Evolutionary conservation across 2,888 invertebrate species (phyloP), one percentile per base, ranked within the genome.

Genomic region (Himalopsyche kuldschensis): DNA sequence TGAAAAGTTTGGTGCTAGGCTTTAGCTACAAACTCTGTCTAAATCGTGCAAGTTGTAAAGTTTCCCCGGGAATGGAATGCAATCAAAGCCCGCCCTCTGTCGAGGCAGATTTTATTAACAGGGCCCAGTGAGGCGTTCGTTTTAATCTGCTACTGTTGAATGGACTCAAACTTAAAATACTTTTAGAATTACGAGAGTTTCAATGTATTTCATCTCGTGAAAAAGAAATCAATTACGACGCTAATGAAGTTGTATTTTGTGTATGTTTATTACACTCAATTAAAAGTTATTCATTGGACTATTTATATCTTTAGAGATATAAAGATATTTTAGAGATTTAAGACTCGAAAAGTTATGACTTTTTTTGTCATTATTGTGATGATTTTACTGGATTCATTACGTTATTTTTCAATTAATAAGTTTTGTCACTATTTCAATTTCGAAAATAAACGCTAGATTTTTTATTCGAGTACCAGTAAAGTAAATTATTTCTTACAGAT

Each of bases 21-120:
- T 76, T 76, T 41, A 41, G 76, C 32, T 76, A 82, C 75, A 78
- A 48, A 75, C 48, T 75, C 80, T 80, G 83, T 82, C 77, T 79
- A 83, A 80, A 76, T 77, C 76, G 80, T 48, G 69, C 69, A 69
- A 69, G 69, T 69, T 69, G 69, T 69, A 79, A 82, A 82, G 79
- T 82, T 82, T 82, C 48, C 75, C 31, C 35, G n/a, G 78, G 79
- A 79, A 80, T 77, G 83, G 83, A 83, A 83, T 83, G 83, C 83
- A 83, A 83, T 83, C 83, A 83, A 83, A 83, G 75, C 79, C 83
- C 76, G n/a, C 79, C 69, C 69, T 69, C 69, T 69, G 32, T 76
- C 77, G 77, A 27, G 82, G 78, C 63, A 69, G 69, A 75, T 76
- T 80, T 83, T 83, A 80, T 80, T 83, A 75, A 48, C 83, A 48